Evolutionary conservation across 1,140 invertebrate species (phyloP).

Genomic region (Andrena cerasifolii): DNA sequence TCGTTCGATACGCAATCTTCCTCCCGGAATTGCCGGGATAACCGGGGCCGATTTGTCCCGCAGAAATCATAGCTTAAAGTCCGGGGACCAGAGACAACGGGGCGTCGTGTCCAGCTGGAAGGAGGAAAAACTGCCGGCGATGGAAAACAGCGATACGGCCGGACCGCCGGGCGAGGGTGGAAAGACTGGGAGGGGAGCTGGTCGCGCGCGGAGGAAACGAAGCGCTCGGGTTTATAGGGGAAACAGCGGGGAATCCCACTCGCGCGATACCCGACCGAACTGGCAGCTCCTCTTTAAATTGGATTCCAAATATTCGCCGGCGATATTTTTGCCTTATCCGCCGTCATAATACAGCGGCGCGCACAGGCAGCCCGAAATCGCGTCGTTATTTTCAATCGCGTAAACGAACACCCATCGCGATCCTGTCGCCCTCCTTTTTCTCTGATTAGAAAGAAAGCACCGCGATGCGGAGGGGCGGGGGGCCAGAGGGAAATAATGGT

Average conservation of each 20-base stretch:
- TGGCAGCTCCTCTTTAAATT: constrained; percentile 52
- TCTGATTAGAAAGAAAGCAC: not conserved
- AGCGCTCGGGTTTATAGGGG: constrained; percentile 63
- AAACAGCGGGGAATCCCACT: constrained; percentile 23
- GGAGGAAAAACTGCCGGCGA: not conserved
- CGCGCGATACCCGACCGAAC: constrained; percentile 12
- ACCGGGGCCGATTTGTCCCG: constrained; percentile 13
- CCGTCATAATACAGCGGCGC: not conserved
- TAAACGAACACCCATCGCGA: constrained; percentile 8
- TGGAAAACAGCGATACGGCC: constrained; percentile 15
- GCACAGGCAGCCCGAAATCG: constrained; percentile 32
- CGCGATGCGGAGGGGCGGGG: too few relatives aligned
- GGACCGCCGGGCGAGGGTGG: constrained; percentile 6
- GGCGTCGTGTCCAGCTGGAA: not conserved
- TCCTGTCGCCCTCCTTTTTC: too few relatives aligned
- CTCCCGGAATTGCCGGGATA: not conserved
- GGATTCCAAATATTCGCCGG: constrained; percentile 53
- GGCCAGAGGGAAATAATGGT: too few relatives aligned
- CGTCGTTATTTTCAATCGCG: constrained; percentile 46
- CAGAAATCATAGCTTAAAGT: constrained; percentile 10
- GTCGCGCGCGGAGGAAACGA: constrained; percentile 31
- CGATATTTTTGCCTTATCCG: constrained; percentile 8
- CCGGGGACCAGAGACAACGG: not conserved
- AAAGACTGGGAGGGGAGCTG: constrained; percentile 57
- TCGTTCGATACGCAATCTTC: not conserved